Evolutionary conservation across 35 echinoderm and acorn worm genomes (phyloP), one percentile per base, ranked within the genome.

Genomic region (Holothuria glaberrima): DNA sequence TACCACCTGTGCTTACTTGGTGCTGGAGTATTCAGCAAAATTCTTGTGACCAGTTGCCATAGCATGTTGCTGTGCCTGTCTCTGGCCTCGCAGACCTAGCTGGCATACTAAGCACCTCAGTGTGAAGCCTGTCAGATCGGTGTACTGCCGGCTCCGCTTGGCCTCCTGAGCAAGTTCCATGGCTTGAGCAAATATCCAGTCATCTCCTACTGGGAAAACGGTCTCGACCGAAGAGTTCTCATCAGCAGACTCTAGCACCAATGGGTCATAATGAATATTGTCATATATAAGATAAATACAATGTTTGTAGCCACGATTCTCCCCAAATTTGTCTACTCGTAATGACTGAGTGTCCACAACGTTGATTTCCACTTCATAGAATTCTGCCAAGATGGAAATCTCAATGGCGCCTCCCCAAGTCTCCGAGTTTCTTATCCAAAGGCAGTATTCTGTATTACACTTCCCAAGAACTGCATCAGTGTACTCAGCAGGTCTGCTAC

Each of bases 381-480:
- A 95, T 59, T 95, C 90, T 25, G 81, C 83, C 9, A 95, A 61
- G 69, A 95, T 95, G 45, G 94, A 41, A 24, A 95, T 92, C 68
- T 95, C 94, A 36, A 95, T 95, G 13, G 94, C 94, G 16, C 94
- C 94, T 46, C 94, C 94, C 94, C 94, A 95, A 3, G 90, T 74
- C 28, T 95, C 94, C 1, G 82, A 56, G 34, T 92, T 95, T 26
- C 58, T 65, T n/a, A 95, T 95, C 94, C 94, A 95, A n/a, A 83
- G 74, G 62, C 94, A 95, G 77, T 95, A 95, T 89, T 92, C 90
- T n/a, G 20, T 29, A 87, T 95, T 95, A 46, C 57, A 70, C 58
- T 92, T 95, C 9, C 90, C 94, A 2, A 95, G 81, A n/a, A 95
- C 76, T 5, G 90, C 90, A 34, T 88, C 90, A 28, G 70, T 92